Base-by-base conservation (phyloP, 2,888 invertebrate genomes). In the Junonia oenone region DNA sequence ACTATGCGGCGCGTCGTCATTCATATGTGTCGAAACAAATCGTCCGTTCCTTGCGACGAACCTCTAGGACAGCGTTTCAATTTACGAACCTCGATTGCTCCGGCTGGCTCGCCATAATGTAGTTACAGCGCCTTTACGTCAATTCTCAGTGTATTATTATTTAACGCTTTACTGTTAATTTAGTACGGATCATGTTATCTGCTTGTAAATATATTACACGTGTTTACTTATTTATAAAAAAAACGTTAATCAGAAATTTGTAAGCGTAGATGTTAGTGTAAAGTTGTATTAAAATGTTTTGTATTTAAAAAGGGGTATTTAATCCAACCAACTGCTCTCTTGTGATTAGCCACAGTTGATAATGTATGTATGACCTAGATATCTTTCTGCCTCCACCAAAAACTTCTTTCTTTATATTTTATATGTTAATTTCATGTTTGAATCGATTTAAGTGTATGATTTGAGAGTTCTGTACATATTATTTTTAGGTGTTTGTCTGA, bases 131-230 rank as follows among this genome's bases (percentile, higher is more conserved):
- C 88, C 87, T 85, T 86, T 83, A 84, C 85, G 88, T 88, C 88
- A 87, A 87, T 87, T 90, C 89, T 90, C 89, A 88, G 89, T 89
- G 89, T 89, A 88, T 89, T 87, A 88, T 87, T 82, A 88, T 89
- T 89, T 88, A 89, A 86, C 78, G 89, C 89, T 90, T 89, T 79
- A 87, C 71, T 83, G 74, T 83, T 83, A 71, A 70, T 75, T 79
- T 83, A 85, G 86, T 83, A 82, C 75, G 79, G 74, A 82, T 83
- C 80, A 78, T 81, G 83, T 87, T 88, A 85, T 84, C 75, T 81
- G 90, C 89, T 88, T 90, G 90, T 90, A 90, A 87, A 90, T 90
- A 90, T 86, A 82, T 81, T 83, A 78, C 79, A 78, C 76, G 80
- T 87, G 83, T 89, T 87, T 86, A 87, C 85, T 88, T 90, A 89